Evolutionary conservation across 2,113 vertebrate genomes (phyloP), one percentile per base, ranked within the genome.

Genomic region (Azemiops feae): DNA sequence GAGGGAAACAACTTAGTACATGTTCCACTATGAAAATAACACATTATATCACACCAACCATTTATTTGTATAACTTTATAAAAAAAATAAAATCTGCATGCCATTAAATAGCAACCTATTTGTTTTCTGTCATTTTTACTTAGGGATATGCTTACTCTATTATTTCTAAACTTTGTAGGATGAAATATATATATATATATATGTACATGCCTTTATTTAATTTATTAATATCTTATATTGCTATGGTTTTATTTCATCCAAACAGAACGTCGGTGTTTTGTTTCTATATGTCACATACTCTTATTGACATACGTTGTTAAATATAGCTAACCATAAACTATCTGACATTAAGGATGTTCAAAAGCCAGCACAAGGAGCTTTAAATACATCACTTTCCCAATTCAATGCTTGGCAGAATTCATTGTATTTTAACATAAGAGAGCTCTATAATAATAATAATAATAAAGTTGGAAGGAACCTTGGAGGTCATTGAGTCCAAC

Each of bases 301-400:
- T 57, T 34, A 54, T 27, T 39, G n/a, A 54, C 50, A n/a, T 20
- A 45, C 20, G 5, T 10, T 45, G 25, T 43, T 39, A n/a, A 22
- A 45, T 52, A 34, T 12, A 87, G 18, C 27, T 60, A 57, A 6
- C 54, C 2, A 25, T 85, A 11, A 85, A 23, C 90, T 81, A 64
- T 92, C 85, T 34, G 91, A 86, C 91, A 14, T 23, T 3, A 0
- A 88, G 87, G 89, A 87, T 64, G 18, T 91, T 86, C 89, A 54
- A 85, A 64, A 95, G 88, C 1, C 2, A 54, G 60, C 25, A 20
- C 54, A 3, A 0, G 8, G 0, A 0, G 0, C 11, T 25, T 52
- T 88, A 34, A 30, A 1, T 34, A 1, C 0, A 0, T 20, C 60
- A 27, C 50, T 94, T 50, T 54, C 90, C 45, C 3, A 0, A 22